Evolutionary conservation across 92 coral and sea anemone genomes (phyloP).

Genomic region (Epizoanthus rinbou): DNA sequence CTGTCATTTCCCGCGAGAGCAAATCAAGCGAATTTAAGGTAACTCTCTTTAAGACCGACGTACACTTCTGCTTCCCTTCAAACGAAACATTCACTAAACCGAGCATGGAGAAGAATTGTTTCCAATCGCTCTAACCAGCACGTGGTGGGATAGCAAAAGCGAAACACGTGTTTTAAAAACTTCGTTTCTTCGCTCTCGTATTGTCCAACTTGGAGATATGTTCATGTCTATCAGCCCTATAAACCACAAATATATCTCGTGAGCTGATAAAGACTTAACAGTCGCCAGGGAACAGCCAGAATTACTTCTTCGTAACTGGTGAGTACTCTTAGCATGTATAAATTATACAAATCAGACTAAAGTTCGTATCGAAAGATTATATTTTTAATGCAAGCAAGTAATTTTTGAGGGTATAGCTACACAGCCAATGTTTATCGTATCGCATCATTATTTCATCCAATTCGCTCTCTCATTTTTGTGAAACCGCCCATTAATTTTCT

Average conservation of each 20-base stretch:
- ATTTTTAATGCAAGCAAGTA: too few relatives aligned
- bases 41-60: background rate
- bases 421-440: too few relatives aligned
- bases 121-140: background rate
- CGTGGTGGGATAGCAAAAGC: slow-evolving; percentile 10
- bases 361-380: too few relatives aligned
- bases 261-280: slow-evolving; percentile 21
- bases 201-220: background rate
- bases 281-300: background rate
- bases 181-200: background rate
- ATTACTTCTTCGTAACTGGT: background rate
- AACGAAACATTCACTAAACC: background rate
- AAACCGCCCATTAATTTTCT: slow-evolving; percentile 3
- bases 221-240: background rate
- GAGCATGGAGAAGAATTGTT: background rate
- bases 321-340: background rate
- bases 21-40: slow-evolving; percentile 1
- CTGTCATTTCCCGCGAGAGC: slow-evolving; percentile 32
- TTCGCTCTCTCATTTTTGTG: too few relatives aligned
- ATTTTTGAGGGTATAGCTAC: too few relatives aligned
- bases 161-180: slow-evolving; percentile 13
- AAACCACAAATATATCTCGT: slow-evolving; percentile 4
- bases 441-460: too few relatives aligned
- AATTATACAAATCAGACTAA: too few relatives aligned
- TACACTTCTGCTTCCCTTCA: background rate